Evolutionary conservation across 2,888 invertebrate species (phyloP).

Genomic region (Sepioteuthis lessoniana): DNA sequence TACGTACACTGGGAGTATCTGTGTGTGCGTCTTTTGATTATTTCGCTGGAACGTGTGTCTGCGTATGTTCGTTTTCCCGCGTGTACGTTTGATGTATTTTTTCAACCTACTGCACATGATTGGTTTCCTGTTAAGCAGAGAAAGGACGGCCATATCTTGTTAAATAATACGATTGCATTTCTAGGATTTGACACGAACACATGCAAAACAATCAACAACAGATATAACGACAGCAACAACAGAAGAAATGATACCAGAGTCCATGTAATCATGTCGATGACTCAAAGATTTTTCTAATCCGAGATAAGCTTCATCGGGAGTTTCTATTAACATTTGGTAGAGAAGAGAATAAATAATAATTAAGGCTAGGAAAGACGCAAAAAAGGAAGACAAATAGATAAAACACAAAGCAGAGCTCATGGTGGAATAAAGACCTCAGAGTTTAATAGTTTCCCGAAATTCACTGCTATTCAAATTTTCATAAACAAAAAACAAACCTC

Average conservation of each 20-base stretch:
- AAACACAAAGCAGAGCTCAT: too few relatives aligned
- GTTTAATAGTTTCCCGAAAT: too few relatives aligned
- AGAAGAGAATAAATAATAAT: neutral
- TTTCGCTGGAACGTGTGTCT: neutral
- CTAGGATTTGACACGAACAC: neutral
- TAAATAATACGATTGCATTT: conserved; percentile 33
- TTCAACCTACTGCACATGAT: neutral
- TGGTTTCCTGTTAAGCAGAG: neutral
- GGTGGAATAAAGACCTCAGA: too few relatives aligned
- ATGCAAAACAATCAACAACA: neutral
- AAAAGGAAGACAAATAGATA: neutral
- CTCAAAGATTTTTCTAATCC: neutral
- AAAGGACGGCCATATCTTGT: neutral
- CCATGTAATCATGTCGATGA: neutral
- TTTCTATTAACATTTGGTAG: neutral
- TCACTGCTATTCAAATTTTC: too few relatives aligned
- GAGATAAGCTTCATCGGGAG: conserved; percentile 4
- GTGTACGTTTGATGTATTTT: neutral
- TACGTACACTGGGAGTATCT: neutral
- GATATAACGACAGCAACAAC: neutral
- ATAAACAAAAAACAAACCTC: too few relatives aligned
- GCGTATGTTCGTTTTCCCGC: neutral
- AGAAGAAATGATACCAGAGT: neutral
- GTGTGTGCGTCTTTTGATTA: neutral
- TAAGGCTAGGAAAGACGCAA: neutral